Percentiles rank a stretch among this genome's conserved stretches.
phyloP scores from a whole-genome alignment of 2,797 vertebrate species.

The Lacerta agilis region DNA sequence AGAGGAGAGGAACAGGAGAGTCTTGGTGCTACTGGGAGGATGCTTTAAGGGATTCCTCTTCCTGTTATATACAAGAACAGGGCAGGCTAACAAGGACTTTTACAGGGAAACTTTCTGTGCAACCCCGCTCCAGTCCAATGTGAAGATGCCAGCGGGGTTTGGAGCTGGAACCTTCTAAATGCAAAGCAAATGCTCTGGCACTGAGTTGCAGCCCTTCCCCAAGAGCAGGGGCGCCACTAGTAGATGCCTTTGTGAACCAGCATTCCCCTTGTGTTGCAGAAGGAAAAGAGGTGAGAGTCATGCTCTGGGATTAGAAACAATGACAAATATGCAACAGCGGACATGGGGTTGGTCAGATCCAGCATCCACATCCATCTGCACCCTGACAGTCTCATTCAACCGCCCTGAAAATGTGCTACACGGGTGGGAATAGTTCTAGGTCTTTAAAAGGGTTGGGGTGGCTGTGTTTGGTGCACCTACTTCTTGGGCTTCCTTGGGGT shows the following conservation, averaged over 20 bases:
- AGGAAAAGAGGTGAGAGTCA: background rate
- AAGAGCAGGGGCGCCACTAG: no score
- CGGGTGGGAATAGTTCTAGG: no score
- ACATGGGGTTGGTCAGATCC: no score
- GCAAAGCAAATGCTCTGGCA: background rate
- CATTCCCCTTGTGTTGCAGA: background rate
- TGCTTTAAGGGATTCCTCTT: background rate
- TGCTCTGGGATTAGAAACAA: background rate
- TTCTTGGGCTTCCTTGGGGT: constrained; percentile 68
- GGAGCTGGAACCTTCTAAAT: background rate
- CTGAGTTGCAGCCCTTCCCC: background rate
- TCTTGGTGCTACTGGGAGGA: background rate
- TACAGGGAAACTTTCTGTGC: background rate
- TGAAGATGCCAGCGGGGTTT: background rate
- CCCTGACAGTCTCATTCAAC: background rate
- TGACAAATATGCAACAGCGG: background rate
- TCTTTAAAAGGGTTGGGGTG: no score
- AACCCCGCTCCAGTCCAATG: background rate
- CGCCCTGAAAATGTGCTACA: background rate
- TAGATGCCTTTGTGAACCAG: background rate
- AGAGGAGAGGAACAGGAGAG: background rate
- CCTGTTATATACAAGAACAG: background rate
- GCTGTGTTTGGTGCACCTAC: constrained; percentile 56
- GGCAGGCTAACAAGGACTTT: background rate
- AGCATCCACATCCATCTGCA: background rate